Evolutionary conservation across 2,888 invertebrate genomes (phyloP), one percentile per base, ranked within the genome.

Genomic region (Plebejus melissa): DNA sequence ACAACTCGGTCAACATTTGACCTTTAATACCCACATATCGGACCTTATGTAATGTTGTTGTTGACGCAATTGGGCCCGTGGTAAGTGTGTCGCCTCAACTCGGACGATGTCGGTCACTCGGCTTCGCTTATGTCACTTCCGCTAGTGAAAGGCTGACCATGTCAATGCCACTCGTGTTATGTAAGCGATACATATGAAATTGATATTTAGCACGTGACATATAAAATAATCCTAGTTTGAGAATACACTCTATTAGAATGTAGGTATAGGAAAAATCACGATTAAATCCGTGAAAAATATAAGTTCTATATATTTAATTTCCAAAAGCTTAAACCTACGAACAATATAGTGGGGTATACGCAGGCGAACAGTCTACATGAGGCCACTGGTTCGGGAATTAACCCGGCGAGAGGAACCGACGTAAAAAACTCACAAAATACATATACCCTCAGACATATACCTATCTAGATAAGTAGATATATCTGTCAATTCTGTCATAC

Each of bases 31-130:
- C 70, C 41, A 38, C 41, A 41, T 70, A 41, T 22, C 28, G 41
- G 38, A 41, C 41, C 28, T 71, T 71, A 71, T 71, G 71, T 71
- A 71, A 71, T 71, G 71, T 71, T 77, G 77, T 79, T 79, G 85
- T 87, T 90, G 91, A 90, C 90, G 91, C 90, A 90, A 91, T 86
- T 84, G 83, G 87, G 89, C 88, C 89, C 90, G 90, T 84, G 86
- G 87, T 90, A 93, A 93, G 91, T 92, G 86, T 92, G 92, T 86
- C 92, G 89, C 46, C 46, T 71, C 13, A 65, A 11, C 28, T 32
- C 65, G 65, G 58, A 7, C 65, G 65, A 65, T 65, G 32, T 71
- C 22, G 71, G 71, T 71, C 71, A 71, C 46, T 71, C 71, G 71
- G 46, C 46, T 41, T 46, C 70, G 38, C 71, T 46, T 71, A 71